Evolutionary conservation across 2,113 vertebrate species (phyloP), one percentile per base, ranked within the genome.

Genomic region (Regulus satrapa): DNA sequence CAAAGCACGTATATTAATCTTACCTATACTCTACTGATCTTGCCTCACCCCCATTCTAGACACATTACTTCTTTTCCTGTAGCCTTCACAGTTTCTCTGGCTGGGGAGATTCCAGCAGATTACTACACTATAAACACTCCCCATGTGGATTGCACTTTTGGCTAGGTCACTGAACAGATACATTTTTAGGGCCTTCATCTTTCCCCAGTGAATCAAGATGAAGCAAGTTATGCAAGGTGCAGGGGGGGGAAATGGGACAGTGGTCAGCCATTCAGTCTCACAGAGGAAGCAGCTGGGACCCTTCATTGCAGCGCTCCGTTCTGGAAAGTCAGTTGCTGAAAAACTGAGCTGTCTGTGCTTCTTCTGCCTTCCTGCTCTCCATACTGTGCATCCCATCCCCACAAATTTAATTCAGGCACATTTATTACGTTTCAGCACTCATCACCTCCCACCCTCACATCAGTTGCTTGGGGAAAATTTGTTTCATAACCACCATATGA

Each of bases 121-220:
- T 36, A 36, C 26, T 48, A 20, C 28, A 32, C 5, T 17, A n/a
- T 23, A 54, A 52, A 75, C 0, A 0, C 5, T 71, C 31, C 9
- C 11, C 45, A 40, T 56, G 63, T 12, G 25, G 12, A 31, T 40
- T 59, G 24, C 5, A 34, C 10, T 74, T 58, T 21, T 8, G 23
- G 9, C 51, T 68, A 68, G 10, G 26, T 61, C 10, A 41, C 23
- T 40, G 18, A 81, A 51, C 4, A 56, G 28, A 5, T 56, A 45
- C 7, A 43, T 81, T 83, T 83, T 84, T 59, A 55, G 14, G 63
- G n/a, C 20, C 23, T 74, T 62, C 51, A 58, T 21, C 46, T 45
- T 71, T 71, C 61, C 38, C 10, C 12, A 15, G 0, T 48, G 20
- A 87, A 76, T 64, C 32, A 73, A 89, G 23, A 81, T 52, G 29